Evolutionary conservation across 2,888 invertebrate species (phyloP).

Genomic region (Lymantria dispar): DNA sequence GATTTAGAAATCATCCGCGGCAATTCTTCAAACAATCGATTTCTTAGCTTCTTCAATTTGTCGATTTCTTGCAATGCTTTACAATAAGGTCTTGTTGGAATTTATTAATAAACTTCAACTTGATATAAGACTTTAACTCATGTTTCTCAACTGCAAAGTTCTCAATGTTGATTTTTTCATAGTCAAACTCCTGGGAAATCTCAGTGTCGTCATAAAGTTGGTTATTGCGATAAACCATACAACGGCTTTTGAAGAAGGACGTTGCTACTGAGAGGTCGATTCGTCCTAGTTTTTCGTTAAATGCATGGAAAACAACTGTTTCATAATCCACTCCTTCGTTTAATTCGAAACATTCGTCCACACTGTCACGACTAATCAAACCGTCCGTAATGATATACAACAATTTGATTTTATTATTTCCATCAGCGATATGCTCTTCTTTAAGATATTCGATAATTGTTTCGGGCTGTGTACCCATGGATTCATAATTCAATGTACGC

Average conservation of each 20-base stretch:
- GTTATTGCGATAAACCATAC: slow-evolving; percentile 33
- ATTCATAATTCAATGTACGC: neutral
- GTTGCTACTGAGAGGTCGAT: no score
- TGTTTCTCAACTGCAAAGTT: slow-evolving; percentile 40
- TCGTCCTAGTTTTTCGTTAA: no score
- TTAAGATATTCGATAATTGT: slow-evolving; percentile 6
- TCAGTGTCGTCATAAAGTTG: slow-evolving; percentile 27
- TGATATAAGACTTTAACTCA: slow-evolving; percentile 41
- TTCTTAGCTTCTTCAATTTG: slow-evolving; percentile 35
- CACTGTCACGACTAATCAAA: slow-evolving; percentile 7
- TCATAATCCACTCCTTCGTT: no score
- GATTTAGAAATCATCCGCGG: slow-evolving; percentile 3
- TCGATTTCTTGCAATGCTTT: slow-evolving; percentile 37
- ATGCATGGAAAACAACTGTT: no score
- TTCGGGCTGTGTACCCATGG: slow-evolving; percentile 2
- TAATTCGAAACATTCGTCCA: slow-evolving; percentile 21
- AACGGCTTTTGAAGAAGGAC: no score
- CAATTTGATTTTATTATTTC: slow-evolving; percentile 30
- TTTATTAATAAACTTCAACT: slow-evolving; percentile 37
- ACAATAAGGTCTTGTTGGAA: slow-evolving; percentile 16
- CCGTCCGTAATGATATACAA: slow-evolving; percentile 45
- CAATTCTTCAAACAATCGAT: slow-evolving; percentile 30
- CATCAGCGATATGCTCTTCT: slow-evolving; percentile 8
- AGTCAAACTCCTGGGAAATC: slow-evolving; percentile 38
- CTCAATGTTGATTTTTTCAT: slow-evolving; percentile 27